Evolutionary conservation across 2,888 invertebrate species (phyloP), one percentile per base, ranked within the genome.

Genomic region (Parascotia fuliginaria): DNA sequence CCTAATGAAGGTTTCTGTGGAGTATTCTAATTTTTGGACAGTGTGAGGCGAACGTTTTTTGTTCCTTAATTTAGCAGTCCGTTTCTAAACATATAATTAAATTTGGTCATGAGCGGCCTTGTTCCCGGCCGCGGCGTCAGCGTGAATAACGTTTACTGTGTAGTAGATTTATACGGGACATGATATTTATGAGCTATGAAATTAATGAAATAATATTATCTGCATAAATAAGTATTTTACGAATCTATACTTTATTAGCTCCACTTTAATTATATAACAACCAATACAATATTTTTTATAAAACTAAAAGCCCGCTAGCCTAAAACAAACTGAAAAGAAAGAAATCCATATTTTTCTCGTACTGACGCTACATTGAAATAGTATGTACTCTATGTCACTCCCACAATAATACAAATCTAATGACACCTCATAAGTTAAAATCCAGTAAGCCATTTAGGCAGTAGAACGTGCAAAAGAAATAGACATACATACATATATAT

Each of bases 1-100:
- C 19, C 55, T 65, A 68, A 68, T 59, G 68, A 73, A 65, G 65
- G 68, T 64, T 50, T 63, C 43, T 63, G 59, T 64, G 42, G 67
- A 64, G 59, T 46, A 41, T 62, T 47, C 60, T 62, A 65, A 64
- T 67, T 64, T 64, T 63, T 55, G 54, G 58, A 57, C 63, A 46
- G 43, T 15, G 9, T n/a, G n/a, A 55, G 53, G 47, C 37, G 15
- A 51, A 43, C 55, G 59, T 50, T 55, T 66, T 63, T 58, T 39
- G 49, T 44, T 62, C 42, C 51, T 63, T 55, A 50, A 62, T 64
- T 67, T 63, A 52, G 45, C 45, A 44, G 59, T 47, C 47, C 49
- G 29, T 32, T 42, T 45, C 49, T 27, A 53, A 64, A 46, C 44
- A 45, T 52, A 55, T 64, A 63, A 67, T 63, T 64, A 43, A 59